Evolutionary conservation across 1,140 invertebrate genomes (phyloP), one percentile per base, ranked within the genome.

Genomic region (Lithobius niger): DNA sequence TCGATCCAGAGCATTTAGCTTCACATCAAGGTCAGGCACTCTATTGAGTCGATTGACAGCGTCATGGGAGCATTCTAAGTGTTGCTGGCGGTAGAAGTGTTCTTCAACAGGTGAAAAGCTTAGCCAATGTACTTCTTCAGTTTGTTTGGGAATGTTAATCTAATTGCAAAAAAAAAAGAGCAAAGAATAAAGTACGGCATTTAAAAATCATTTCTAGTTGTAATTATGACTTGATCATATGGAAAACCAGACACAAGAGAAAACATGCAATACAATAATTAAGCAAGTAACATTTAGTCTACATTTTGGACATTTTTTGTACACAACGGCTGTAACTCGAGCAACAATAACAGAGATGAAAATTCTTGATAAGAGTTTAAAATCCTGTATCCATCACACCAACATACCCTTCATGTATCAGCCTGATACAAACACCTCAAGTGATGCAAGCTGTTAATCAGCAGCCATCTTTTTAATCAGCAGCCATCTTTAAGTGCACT

Each of bases 81-180:
- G 74, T 57, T 78, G 72, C 26, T 70, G 62, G 15, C 74, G 66
- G 61, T 80, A 80, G 62, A 79, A 80, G 65, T 79, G 73, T 55
- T 77, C 72, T 64, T 80, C 79, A 1, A 79, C 72, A 2, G 76
- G 74, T n/a, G 76, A 75, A 64, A 80, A 79, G 3, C 70, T 65
- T 45, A 80, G 58, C 72, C 72, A 74, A 61, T 77, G 69, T 15
- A 72, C 57, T 27, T 69, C 59, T 54, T 74, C 68, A n/a, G 62
- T 70, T 61, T 76, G 74, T 40, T 61, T 47, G 1, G 76, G 76
- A 43, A 78, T 66, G 25, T 69, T 59, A 26, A 78, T 66, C 69
- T 75, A n/a, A n/a, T n/a, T n/a, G n/a, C 57, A 26, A 57, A 53
- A 36, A 28, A 47, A 40, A 55, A 54, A 26, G 36, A 16, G 21